phyloP scores from a whole-genome alignment of 2,113 vertebrate species.

The Proterorhinus semilunaris region DNA sequence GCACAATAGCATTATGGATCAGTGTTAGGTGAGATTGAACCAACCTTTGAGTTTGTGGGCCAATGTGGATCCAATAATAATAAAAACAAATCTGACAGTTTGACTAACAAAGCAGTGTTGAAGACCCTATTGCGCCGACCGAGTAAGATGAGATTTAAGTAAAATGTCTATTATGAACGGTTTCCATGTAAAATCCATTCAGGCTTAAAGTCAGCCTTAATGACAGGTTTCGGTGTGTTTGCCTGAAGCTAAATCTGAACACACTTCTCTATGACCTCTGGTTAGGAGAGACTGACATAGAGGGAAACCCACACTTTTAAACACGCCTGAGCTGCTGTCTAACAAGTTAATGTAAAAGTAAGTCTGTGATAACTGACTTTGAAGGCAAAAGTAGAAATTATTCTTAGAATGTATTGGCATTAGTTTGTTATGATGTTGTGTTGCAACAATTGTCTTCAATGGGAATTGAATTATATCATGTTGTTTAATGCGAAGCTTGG shows the following conservation, averaged over 20 bases:
- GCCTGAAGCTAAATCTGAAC: constrained; percentile 33
- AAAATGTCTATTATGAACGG: too few species aligned
- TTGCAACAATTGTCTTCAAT: too few species aligned
- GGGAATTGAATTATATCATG: too few species aligned
- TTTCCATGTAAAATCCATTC: too few species aligned
- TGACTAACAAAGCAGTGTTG: neutral
- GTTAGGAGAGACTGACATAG: neutral
- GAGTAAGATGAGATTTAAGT: neutral
- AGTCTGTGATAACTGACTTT: neutral
- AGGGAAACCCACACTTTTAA: neutral
- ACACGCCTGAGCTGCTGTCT: neutral
- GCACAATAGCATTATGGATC: too few species aligned
- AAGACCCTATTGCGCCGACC: neutral
- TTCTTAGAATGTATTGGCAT: too few species aligned
- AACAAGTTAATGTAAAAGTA: neutral
- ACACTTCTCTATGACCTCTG: constrained; percentile 27
- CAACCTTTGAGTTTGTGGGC: too few species aligned
- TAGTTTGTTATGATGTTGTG: too few species aligned
- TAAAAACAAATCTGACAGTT: too few species aligned
- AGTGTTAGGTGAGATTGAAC: too few species aligned
- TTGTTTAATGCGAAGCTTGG: too few species aligned
- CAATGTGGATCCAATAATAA: too few species aligned
- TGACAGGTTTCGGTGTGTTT: constrained; percentile 42
- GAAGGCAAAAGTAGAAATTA: neutral
- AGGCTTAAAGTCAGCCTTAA: constrained; percentile 25